Base-by-base conservation (phyloP, 2,113 vertebrate genomes). In the Apaloderma vittatum region DNA sequence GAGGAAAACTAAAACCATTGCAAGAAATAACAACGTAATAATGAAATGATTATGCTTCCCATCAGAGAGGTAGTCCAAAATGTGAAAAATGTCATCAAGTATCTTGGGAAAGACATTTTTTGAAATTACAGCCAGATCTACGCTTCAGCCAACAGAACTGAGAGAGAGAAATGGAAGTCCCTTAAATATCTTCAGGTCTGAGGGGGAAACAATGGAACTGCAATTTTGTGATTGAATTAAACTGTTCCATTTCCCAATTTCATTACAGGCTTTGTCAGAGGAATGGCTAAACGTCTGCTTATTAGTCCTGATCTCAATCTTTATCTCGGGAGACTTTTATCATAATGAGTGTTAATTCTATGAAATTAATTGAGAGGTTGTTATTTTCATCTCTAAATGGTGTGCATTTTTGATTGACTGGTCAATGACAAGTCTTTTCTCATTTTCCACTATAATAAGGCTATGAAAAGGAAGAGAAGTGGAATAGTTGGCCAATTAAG, bases 301-400 rank as follows among this genome's bases (percentile, higher is more conserved):
- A 75, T 73, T 97, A 82, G 67, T 94, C 40, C 24, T 88, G 45
- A 83, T 96, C 84, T 71, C 48, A 76, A 62, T 95, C 78, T 94
- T 94, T 86, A 36, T 89, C 75, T 85, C 90, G 72, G 86, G 88
- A 91, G 83, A 92, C 48, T 96, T 97, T 74, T 92, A 88, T 87
- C 84, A 85, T 96, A 96, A 96, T 94, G 93, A 85, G 80, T 93
- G 78, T 92, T 95, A 96, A 94, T 97, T 97, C 84, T 96, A 82
- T 86, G 71, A 96, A 92, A 93, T 86, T 93, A 95, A 97, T 94
- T 96, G 91, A 94, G 89, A 86, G 51, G 81, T 93, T 90, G 83
- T 92, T 96, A 91, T 96, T 96, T 96, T 94, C 63, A n/a, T 87
- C 88, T 94, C 26, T 90, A 72, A 86, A 93, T 81, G 66, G 15